A percentile compares a stretch with the other conserved stretches of the same genome.
Evolutionary conservation across 2,113 vertebrate genomes (phyloP).

Genomic region (Neogale vison): DNA sequence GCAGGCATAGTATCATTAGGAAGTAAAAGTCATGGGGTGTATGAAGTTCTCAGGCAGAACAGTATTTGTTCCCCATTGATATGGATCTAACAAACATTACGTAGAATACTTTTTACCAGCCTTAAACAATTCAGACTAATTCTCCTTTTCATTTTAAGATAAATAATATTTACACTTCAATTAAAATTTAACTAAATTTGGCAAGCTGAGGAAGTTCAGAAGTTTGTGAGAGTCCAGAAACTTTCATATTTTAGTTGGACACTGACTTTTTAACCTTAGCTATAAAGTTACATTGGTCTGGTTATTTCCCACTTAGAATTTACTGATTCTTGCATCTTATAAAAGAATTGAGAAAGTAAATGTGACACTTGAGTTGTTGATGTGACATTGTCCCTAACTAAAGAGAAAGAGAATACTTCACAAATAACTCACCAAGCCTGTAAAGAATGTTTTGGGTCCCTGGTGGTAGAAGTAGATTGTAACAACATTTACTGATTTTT

Average conservation of each 20-base stretch:
- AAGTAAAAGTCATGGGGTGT: background rate
- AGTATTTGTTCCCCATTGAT: slow-evolving; percentile 30
- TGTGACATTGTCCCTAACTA: background rate
- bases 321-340: background rate
- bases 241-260: slow-evolving; percentile 35
- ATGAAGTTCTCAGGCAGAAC: background rate
- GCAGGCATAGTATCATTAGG: background rate
- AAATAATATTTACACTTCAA: slow-evolving; percentile 63
- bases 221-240: slow-evolving; percentile 50
- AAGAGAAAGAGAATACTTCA: background rate
- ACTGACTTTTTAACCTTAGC: slow-evolving; percentile 30
- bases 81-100: slow-evolving; percentile 45
- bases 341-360: background rate
- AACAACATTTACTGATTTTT: background rate
- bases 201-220: slow-evolving; percentile 49
- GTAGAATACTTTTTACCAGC: slow-evolving; percentile 40
- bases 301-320: slow-evolving; percentile 20
- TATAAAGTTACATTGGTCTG: background rate
- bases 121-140: slow-evolving; percentile 53
- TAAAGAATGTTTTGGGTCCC: background rate
- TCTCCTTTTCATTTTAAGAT: slow-evolving; percentile 52
- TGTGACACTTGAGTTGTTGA: background rate
- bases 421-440: background rate
- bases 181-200: slow-evolving; percentile 75
- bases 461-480: background rate